These are phyloP conservation scores for Nycticebus coucang DNA, from an alignment of 2,113 vertebrate genomes.

Conservation along the genomic window DNA sequence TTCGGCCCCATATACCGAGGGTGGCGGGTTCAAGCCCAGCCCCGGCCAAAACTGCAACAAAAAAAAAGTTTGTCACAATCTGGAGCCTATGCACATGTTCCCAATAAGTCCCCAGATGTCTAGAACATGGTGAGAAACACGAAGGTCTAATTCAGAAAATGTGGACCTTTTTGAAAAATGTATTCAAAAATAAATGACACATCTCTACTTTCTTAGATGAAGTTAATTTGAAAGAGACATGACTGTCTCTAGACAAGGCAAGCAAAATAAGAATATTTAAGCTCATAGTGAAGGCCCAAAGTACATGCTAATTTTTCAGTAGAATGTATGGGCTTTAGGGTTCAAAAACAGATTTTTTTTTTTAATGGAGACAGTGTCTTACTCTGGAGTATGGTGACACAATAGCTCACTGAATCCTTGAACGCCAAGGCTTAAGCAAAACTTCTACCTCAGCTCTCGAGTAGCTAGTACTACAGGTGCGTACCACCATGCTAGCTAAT, in stretches of 20 bases:
- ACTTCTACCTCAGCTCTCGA: too few relatives aligned
- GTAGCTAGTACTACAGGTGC: too few relatives aligned
- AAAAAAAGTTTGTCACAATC: neutral
- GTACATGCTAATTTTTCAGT: neutral
- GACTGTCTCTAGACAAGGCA: neutral
- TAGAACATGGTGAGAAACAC: neutral
- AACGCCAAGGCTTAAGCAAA: too few relatives aligned
- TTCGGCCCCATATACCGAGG: too few relatives aligned
- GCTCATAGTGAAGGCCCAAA: neutral
- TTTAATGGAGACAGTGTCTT: too few relatives aligned
- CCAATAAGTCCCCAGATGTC: neutral
- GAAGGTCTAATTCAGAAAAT: neutral
- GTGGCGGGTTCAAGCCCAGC: too few relatives aligned
- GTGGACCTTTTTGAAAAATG: neutral
- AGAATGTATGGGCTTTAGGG: neutral
- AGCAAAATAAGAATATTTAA: neutral
- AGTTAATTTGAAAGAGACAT: neutral
- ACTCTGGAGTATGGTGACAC: too few relatives aligned
- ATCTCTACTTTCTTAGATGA: neutral
- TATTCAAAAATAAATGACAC: neutral
- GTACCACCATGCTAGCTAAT: too few relatives aligned
- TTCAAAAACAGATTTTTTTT: neutral
- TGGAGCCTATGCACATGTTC: neutral
- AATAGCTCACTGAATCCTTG: too few relatives aligned
- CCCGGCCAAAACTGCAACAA: too few relatives aligned